phyloP scores from a whole-genome alignment of 2,113 vertebrate species.

The Microcebus griseorufus region DNA sequence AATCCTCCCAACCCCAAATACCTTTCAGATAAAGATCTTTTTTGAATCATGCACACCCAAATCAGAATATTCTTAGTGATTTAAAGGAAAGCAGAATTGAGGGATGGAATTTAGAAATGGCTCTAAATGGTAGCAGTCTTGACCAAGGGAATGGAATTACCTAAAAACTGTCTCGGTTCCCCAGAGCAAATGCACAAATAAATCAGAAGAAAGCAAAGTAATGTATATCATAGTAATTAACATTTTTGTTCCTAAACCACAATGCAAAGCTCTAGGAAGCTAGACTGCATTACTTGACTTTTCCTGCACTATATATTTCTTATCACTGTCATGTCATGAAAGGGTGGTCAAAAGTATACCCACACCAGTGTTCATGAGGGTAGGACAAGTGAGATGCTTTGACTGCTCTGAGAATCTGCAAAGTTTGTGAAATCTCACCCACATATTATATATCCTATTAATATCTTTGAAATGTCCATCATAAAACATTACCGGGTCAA shows the following conservation, averaged over 20 bases:
- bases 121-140: not conserved
- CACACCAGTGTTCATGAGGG: not conserved
- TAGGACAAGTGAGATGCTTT: not conserved
- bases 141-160: not conserved
- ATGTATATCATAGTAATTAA: not conserved
- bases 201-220: not conserved
- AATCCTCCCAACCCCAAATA: not conserved
- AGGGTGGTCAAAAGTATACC: not conserved
- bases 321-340: not conserved
- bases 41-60: not conserved
- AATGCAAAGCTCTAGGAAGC: not conserved
- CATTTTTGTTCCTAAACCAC: not conserved
- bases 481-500: not conserved
- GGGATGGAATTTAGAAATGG: not conserved
- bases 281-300: not conserved
- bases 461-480: not conserved
- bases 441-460: not conserved
- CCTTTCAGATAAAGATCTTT: not conserved
- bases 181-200: not conserved
- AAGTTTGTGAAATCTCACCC: not conserved
- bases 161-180: not conserved
- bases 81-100: not conserved
- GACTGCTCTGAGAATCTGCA: not conserved
- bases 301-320: not conserved
- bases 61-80: not conserved